A percentile compares a stretch with the other conserved stretches of the same genome.
Conservation (phyloP, 1,140 invertebrate species). For the Homarus americanus region DNA sequence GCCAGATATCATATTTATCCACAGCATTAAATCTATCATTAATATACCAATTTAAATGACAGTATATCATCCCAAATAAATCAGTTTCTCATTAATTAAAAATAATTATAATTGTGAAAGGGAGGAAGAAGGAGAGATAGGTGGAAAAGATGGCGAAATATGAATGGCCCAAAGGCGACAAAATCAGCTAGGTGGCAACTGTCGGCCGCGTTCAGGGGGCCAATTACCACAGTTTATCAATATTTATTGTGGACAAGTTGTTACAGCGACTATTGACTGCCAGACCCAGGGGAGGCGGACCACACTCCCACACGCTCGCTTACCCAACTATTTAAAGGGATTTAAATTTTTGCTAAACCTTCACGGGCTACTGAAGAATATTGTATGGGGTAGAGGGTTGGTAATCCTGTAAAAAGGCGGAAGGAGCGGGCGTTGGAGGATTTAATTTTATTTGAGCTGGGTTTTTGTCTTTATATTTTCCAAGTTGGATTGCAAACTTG, state of each 20-base stretch:
- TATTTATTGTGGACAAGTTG: constrained; percentile 72
- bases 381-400: not conserved
- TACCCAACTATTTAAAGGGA: constrained; percentile 16
- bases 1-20: constrained; percentile 44
- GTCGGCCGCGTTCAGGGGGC: constrained; percentile 41
- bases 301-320: constrained; percentile 11
- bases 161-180: no score
- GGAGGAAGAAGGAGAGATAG: not conserved
- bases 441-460: no score
- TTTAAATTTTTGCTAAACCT: constrained; percentile 10
- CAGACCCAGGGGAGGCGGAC: constrained; percentile 5
- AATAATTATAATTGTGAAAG: no score
- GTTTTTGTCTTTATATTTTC: not conserved
- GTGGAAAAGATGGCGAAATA: not conserved
- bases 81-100: no score
- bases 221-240: constrained; percentile 70
- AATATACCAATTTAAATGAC: no score
- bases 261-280: constrained; percentile 59
- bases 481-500: not conserved
- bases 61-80: no score
- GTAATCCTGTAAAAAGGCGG: not conserved
- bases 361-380: no score
- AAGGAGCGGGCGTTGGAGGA: not conserved
- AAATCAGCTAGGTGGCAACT: constrained; percentile 33
- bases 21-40: no score